Evolutionary conservation across 2,888 invertebrate genomes (phyloP), one percentile per base, ranked within the genome.

Genomic region (Rhamnusium bicolor): DNA sequence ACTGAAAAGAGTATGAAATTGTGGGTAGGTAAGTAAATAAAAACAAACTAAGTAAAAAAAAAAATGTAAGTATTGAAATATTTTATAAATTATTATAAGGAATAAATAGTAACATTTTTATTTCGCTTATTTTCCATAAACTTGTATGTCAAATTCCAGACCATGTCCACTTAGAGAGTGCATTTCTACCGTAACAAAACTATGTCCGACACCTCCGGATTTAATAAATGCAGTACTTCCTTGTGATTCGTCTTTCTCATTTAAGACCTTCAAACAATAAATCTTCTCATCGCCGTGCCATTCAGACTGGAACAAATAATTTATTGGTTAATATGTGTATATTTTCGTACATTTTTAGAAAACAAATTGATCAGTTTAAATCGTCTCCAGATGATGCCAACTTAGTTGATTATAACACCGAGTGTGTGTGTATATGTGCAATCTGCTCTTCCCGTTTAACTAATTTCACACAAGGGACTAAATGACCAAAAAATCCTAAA

Each of bases 221-320:
- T 73, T 79, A n/a, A 81, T 32, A 7, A 72, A 70, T 1, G 69
- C 77, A 0, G 72, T 73, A 8, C 77, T 76, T n/a, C 74, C 74
- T 12, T 69, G 56, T 40, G 74, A 76, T 27, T 66, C 62, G 7
- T 67, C 58, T 51, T 76, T 54, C 24, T 76, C 73, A 32, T 79
- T 81, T 12, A 75, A 18, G 0, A 72, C 77, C 69, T 71, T 67
- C n/a, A 81, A 62, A 67, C 80, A 81, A 40, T 72, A 78, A 29
- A 78, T 77, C 67, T 73, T 79, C 18, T 73, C 7, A 53, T 80
- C 79, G 12, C 77, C 78, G 27, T 67, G 65, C 47, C 69, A 76
- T n/a, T 49, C 46, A 14, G 71, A 62, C 76, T 78, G 40, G 24
- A 78, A 73, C 56, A 56, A 24, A 19, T 66, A 3, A 54, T 16